phyloP scores from a whole-genome alignment of 2,888 invertebrate genomes.

The Lepidochitona cinerea region DNA sequence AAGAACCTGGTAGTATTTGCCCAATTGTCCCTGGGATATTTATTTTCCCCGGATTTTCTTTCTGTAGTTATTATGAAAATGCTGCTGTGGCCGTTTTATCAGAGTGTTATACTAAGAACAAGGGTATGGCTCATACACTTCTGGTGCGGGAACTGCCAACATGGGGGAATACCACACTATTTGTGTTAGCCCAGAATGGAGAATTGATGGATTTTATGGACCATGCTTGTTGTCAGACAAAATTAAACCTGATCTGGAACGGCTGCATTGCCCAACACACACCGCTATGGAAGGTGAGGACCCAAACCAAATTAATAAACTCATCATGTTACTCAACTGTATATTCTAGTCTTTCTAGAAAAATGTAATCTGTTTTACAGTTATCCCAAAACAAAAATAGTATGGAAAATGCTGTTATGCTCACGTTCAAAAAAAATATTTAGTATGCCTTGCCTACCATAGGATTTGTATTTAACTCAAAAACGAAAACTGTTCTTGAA shows the following conservation, averaged over 20 bases:
- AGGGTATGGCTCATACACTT: constrained; percentile 56
- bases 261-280: constrained; percentile 68
- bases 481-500: too few relatives aligned
- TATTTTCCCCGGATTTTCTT: too few relatives aligned
- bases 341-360: too few relatives aligned
- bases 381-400: too few relatives aligned
- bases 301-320: background rate
- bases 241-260: constrained; percentile 69
- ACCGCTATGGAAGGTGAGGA: constrained; percentile 44
- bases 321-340: too few relatives aligned
- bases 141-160: constrained; percentile 52
- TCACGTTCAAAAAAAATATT: too few relatives aligned
- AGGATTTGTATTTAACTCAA: too few relatives aligned
- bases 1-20: too few relatives aligned
- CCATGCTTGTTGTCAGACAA: constrained; percentile 68
- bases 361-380: too few relatives aligned
- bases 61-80: constrained; percentile 62
- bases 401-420: too few relatives aligned
- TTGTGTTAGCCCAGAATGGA: constrained; percentile 62
- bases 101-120: constrained; percentile 64
- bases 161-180: constrained; percentile 62
- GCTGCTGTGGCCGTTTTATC: constrained; percentile 61
- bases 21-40: too few relatives aligned
- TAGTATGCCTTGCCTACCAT: too few relatives aligned
- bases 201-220: constrained; percentile 68